phyloP scores from a whole-genome alignment of 2,113 vertebrate genomes.

The Ochotona curzoniae region DNA sequence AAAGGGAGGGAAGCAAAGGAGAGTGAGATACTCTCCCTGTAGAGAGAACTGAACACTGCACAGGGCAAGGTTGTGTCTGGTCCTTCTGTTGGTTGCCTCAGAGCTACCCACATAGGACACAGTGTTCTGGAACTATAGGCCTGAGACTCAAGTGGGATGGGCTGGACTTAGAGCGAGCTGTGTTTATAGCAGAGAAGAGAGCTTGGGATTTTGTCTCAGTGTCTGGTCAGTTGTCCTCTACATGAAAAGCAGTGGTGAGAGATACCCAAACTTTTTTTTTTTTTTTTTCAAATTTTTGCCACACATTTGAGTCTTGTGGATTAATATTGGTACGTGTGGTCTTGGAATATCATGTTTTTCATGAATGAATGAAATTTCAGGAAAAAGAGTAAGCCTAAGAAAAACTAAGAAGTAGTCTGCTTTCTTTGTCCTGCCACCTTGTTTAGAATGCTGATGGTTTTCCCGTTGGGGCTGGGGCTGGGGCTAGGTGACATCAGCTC shows the following conservation, averaged over 20 bases:
- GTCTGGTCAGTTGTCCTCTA: background rate
- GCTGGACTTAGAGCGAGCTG: too few species aligned
- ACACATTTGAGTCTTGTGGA: constrained; percentile 23
- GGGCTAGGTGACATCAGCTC: background rate
- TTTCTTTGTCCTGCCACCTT: background rate
- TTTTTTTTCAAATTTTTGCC: constrained; percentile 39
- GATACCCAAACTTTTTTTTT: background rate
- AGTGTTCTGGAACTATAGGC: too few species aligned
- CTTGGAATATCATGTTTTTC: constrained; percentile 52
- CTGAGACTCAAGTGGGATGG: too few species aligned
- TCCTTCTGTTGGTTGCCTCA: background rate
- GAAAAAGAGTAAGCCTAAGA: constrained; percentile 35
- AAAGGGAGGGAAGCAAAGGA: background rate
- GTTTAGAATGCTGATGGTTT: background rate
- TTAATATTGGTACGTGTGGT: constrained; percentile 31
- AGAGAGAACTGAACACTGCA: constrained; percentile 11
- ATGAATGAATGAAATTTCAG: constrained; percentile 45
- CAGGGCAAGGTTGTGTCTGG: background rate
- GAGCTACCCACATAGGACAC: background rate
- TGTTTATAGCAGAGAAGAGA: too few species aligned
- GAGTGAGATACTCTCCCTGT: background rate
- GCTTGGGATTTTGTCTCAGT: too few species aligned
- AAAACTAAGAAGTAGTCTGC: constrained; percentile 28
- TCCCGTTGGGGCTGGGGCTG: constrained; percentile 6
- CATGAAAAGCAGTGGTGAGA: background rate